Percentiles rank a stretch among this genome's conserved stretches.
These are phyloP conservation scores for Ichneumon xanthorius DNA, from an alignment of 2,888 invertebrate genomes.

Conservation along the genomic window DNA sequence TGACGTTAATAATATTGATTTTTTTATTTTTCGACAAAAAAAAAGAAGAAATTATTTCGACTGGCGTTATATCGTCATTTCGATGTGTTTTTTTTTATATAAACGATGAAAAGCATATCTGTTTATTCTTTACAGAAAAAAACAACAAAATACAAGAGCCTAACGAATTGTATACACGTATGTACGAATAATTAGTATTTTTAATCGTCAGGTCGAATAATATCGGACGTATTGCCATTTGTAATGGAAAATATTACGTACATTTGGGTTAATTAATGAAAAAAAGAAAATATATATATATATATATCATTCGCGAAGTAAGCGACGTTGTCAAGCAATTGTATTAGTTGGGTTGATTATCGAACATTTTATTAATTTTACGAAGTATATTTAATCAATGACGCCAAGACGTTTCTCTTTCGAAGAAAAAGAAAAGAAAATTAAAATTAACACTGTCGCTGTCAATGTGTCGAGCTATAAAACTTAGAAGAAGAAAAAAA, in stretches of 20 bases:
- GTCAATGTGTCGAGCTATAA: conserved; percentile 61
- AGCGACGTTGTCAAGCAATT: not conserved
- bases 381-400: conserved; percentile 24
- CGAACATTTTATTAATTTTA: conserved; percentile 11
- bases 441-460: conserved; percentile 29
- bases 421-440: not conserved
- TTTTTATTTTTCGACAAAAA: conserved; percentile 4
- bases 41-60: not conserved
- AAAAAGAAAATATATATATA: not conserved
- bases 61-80: conserved; percentile 30
- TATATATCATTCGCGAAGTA: not conserved
- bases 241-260: conserved; percentile 27
- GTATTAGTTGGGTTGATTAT: conserved; percentile 25
- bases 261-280: conserved; percentile 26
- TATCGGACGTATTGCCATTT: conserved; percentile 32
- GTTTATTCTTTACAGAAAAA: conserved; percentile 35
- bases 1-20: conserved; percentile 10
- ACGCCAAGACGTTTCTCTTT: conserved; percentile 18
- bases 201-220: conserved; percentile 42
- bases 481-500: conserved; percentile 42
- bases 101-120: conserved; percentile 11
- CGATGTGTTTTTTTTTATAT: conserved; percentile 26
- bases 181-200: conserved; percentile 42
- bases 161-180: conserved; percentile 30
- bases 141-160: conserved; percentile 18